Evolutionary conservation across 2,797 vertebrate species (phyloP), one percentile per base, ranked within the genome.

Genomic region (Sebastes goodei): DNA sequence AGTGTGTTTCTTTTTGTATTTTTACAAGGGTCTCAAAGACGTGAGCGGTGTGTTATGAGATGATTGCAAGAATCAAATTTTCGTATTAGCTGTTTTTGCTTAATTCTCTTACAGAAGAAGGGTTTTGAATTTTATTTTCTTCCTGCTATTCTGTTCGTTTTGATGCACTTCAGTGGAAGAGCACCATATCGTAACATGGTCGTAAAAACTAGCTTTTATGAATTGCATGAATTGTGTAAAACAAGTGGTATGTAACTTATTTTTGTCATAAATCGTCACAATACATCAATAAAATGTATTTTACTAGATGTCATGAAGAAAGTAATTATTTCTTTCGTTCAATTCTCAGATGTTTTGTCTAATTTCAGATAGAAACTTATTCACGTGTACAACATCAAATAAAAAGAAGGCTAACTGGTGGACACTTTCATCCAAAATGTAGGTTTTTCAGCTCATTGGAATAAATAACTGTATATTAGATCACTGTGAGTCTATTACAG

Each of bases 1-100:
- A 78, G 55, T 27, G 66, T 74, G 32, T 83, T 79, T 77, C 69
- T 33, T 14, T 63, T 66, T 56, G 61, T 62, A 60, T 78, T 76
- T 82, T 55, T n/a, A 86, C 27, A 74, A 60, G 60, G 5, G n/a
- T 30, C 46, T 84, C 21, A 67, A 65, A 83, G 46, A 69, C 3
- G 32, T 78, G 72, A 81, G 38, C 52, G 38, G 62, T 6, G 73
- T 63, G 33, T 77, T 79, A 84, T 38, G 65, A 78, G 71, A 80
- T 33, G 68, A 81, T 82, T 86, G 78, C 76, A 83, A 20, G 49
- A 71, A 87, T 84, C 78, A 67, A 35, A 79, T 83, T 89, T 75
- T 21, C 23, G 53, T 25, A 33, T 81, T 53, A 74, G 27, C 23
- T 17, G 27, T 42, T 85, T 69, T 69, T 62, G 32, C 10, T 62